Base-by-base conservation (phyloP, 2,888 invertebrate genomes). In the Nomada ruficornis region DNA sequence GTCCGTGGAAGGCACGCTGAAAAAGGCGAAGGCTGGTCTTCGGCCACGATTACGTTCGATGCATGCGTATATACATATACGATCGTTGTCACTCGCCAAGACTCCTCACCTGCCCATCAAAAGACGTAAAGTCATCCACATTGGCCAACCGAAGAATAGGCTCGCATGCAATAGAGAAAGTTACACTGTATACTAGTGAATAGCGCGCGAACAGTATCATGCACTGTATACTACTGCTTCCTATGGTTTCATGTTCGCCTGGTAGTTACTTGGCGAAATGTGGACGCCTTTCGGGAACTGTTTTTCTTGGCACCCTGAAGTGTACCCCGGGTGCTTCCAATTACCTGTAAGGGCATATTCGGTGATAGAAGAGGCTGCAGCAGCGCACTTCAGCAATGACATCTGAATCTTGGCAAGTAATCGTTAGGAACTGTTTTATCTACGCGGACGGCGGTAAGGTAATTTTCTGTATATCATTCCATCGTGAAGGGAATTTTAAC, bases 81-180 rank as follows among this genome's bases (percentile, higher is more conserved):
- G 36, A 36, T 90, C 92, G 92, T 93, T 94, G 93, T 94, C 93
- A 93, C 92, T 92, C 93, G 92, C 93, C 92, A 91, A 93, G 93
- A 93, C 93, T 93, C 93, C 93, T 94, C 94, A 94, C 93, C 93
- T 94, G 94, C 94, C 94, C 93, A 93, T 94, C 93, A 94, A 94
- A 94, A 93, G 93, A 93, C 92, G 93, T 91, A 91, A 92, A 94
- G 91, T 93, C 93, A 93, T 93, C 94, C 94, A 91, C 93, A 93
- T 91, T 93, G 94, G 93, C 94, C 91, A 93, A 93, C 91, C 90
- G 70, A 64, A 29, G 79, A 91, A 69, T 82, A 81, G 93, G 93
- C 29, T 57, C 87, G 4, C 88, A 94, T 77, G 86, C 72, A 78
- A 67, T 4, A 47, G 50, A 88, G 86, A 72, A 90, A 82, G 75